Base-by-base conservation (phyloP, 2,113 vertebrate genomes). In the Alligator mississippiensis region DNA sequence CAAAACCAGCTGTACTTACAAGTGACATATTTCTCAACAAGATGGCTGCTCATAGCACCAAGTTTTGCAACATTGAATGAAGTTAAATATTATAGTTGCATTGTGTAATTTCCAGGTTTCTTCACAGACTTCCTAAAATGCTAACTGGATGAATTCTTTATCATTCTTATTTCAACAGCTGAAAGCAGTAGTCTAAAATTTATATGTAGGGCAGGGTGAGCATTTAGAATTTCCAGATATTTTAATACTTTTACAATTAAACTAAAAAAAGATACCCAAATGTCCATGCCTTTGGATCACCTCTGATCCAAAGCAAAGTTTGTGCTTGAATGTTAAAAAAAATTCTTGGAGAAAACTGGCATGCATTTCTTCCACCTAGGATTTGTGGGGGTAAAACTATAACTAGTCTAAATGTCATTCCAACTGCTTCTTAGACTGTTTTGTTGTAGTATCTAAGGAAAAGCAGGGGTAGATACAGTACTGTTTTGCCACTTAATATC, bases 401-500 rank as follows among this genome's bases (percentile, higher is more conserved):
- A 80, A 5, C 54, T 74, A 84, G 38, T 60, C 85, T 34, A 90
- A 90, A 57, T 0, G 0, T 86, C 77, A 87, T 92, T 93, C 62
- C 66, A 94, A 70, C 16, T 85, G 30, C 28, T 47, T 91, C 85
- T 80, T 80, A 77, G 61, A 86, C 54, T 90, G 47, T 92, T 94
- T 90, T 90, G 88, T 88, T 94, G 91, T 47, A 80, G 86, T 87
- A 82, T 88, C 86, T 93, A 93, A 92, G 84, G 92, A 93, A 88
- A 96, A 75, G 66, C 84, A 93, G 80, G 91, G 76, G 84, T 79
- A 92, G 81, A 95, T 88, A 77, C 1, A 0, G 77, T 22, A 75
- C 66, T 90, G 14, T 88, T 95, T 91, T 89, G 80, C 81, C 47
- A 64, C 80, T 54, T 89, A 93, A 87, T 93, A 88, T 91, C 66